These are phyloP conservation scores for Coreius guichenoti DNA, from an alignment of 2,797 vertebrate species.

Conservation along the genomic window DNA sequence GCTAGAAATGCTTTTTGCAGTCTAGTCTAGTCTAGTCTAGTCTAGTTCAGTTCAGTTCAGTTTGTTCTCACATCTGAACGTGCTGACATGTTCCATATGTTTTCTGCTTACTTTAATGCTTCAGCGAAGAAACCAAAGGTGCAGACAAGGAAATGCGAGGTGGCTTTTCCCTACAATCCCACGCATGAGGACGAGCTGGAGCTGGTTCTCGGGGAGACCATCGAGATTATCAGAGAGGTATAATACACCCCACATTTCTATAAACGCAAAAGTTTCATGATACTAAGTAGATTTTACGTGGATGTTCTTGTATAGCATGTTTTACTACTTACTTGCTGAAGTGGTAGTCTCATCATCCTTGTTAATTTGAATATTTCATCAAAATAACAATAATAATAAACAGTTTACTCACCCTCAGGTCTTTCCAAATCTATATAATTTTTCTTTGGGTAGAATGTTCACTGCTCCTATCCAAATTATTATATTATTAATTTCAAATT, in stretches of 20 bases:
- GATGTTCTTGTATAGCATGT: background rate
- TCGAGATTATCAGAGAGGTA: conserved; percentile 86
- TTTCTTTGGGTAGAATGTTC: background rate
- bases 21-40: background rate
- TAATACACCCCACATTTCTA: conserved; percentile 27
- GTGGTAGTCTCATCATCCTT: background rate
- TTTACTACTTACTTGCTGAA: background rate
- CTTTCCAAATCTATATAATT: background rate
- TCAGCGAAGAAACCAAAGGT: conserved; percentile 74
- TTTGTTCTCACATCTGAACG: conserved; percentile 8
- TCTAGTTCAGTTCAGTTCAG: background rate
- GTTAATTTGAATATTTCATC: background rate
- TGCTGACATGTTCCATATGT: conserved; percentile 40
- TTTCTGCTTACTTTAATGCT: conserved; percentile 55
- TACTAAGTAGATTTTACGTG: background rate
- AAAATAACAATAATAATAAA: background rate
- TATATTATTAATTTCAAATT: background rate
- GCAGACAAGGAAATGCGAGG: conserved; percentile 81
- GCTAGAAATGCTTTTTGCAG: conserved; percentile 15
- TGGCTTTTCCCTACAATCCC: conserved; percentile 75
- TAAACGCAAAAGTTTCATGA: background rate
- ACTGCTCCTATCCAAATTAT: background rate
- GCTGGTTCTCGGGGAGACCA: conserved; percentile 77
- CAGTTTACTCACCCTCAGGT: background rate
- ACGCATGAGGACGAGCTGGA: conserved; percentile 80